Evolutionary conservation across 2,113 vertebrate genomes (phyloP).

Genomic region (Trochalopteron elliotii): DNA sequence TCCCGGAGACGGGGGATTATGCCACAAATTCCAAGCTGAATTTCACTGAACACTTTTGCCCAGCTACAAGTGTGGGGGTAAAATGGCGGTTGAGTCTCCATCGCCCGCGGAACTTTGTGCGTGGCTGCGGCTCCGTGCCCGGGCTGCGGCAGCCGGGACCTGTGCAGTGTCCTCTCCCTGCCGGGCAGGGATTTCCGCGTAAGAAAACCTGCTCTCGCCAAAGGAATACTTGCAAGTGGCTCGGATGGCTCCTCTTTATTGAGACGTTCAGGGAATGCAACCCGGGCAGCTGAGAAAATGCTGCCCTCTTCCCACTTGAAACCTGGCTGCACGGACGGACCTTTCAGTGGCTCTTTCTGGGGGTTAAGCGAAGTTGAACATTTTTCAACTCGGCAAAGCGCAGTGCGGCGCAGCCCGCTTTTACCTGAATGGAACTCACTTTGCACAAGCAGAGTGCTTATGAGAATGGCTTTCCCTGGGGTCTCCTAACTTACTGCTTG

Average conservation of each 20-base stretch:
- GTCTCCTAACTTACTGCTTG: slow-evolving; percentile 81
- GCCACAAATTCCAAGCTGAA: slow-evolving; percentile 25
- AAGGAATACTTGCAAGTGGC: background rate
- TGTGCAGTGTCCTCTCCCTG: background rate
- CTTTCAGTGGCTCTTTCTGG: background rate
- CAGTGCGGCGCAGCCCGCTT: background rate
- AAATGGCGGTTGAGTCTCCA: slow-evolving; percentile 68
- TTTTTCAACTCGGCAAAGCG: slow-evolving; percentile 37
- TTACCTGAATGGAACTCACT: slow-evolving; percentile 51
- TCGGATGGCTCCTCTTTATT: background rate
- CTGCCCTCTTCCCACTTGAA: slow-evolving; percentile 25
- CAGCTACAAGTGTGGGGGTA: slow-evolving; percentile 71
- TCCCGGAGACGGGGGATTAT: slow-evolving; percentile 37
- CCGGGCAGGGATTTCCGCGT: background rate
- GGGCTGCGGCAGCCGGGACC: background rate
- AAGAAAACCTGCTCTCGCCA: slow-evolving; percentile 3
- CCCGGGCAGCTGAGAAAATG: background rate
- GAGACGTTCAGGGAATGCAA: slow-evolving; percentile 2
- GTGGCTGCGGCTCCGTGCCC: slow-evolving; percentile 9
- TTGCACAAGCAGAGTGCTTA: slow-evolving; percentile 52
- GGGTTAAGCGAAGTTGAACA: slow-evolving; percentile 22
- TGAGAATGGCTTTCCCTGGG: slow-evolving; percentile 79
- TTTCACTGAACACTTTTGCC: slow-evolving; percentile 21
- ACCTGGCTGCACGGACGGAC: background rate
- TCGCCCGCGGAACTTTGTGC: slow-evolving; percentile 15